phyloP scores from a whole-genome alignment of 53 echinoderm and acorn worm genomes.

The Holothuria scabra region DNA sequence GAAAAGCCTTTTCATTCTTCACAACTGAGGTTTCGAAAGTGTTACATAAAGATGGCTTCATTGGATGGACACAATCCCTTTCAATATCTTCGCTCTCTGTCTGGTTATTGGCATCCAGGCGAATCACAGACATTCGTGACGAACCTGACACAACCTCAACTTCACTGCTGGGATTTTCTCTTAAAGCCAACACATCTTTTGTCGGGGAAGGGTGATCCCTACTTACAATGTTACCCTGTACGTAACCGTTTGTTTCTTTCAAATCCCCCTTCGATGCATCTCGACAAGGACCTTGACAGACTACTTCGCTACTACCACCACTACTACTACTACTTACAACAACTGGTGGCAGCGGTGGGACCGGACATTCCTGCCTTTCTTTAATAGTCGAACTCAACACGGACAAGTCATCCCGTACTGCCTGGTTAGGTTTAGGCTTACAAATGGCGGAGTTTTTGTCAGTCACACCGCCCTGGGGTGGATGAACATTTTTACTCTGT shows the following conservation, averaged over 20 bases:
- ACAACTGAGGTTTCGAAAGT: no score
- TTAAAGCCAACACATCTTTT: no score
- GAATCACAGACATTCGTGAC: not conserved
- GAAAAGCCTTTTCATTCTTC: no score
- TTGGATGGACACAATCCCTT: no score
- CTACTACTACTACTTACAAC: not conserved
- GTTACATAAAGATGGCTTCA: no score
- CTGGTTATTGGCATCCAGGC: not conserved
- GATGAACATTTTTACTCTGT: conserved; percentile 21
- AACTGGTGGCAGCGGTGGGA: conserved; percentile 29
- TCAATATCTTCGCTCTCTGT: no score
- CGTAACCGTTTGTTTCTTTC: no score
- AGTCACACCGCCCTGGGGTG: not conserved
- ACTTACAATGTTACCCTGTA: no score
- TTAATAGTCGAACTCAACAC: not conserved
- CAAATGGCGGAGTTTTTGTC: conserved; percentile 7
- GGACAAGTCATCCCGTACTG: not conserved
- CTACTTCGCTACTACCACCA: not conserved
- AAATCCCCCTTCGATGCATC: no score
- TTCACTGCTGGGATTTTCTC: no score
- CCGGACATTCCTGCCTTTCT: conserved; percentile 31
- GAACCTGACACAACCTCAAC: no score
- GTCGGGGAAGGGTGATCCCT: no score
- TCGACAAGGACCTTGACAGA: not conserved
- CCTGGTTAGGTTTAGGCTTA: not conserved